Evolutionary conservation across 37 sponge, comb jelly and placozoan species (phyloP).

Genomic region (Eunapius fragilis): DNA sequence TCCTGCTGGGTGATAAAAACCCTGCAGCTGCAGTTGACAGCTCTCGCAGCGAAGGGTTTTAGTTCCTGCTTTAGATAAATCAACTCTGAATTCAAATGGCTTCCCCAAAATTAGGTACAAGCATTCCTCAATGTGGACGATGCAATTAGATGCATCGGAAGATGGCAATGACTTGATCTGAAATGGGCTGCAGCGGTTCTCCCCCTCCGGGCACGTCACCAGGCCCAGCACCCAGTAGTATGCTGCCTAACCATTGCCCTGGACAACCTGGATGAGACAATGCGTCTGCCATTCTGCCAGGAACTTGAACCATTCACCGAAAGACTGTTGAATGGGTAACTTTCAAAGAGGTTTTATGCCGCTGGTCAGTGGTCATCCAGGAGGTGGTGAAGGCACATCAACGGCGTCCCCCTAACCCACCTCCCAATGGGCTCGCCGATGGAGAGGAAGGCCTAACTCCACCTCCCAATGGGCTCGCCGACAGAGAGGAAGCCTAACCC

Average conservation of each 20-base stretch:
- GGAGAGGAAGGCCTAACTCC: neutral
- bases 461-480: neutral
- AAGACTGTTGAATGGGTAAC: neutral
- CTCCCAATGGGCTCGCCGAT: too few species aligned
- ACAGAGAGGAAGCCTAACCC: neutral
- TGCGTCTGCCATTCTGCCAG: neutral
- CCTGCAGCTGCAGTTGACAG: constrained; percentile 34
- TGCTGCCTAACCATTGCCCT: neutral
- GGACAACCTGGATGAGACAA: neutral
- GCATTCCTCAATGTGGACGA: constrained; percentile 39
- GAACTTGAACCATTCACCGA: neutral
- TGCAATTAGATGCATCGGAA: constrained; percentile 73
- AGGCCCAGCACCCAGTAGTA: too few species aligned
- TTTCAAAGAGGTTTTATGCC: neutral
- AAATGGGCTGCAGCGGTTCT: constrained; percentile 83
- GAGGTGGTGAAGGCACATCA: neutral
- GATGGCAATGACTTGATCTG: constrained; percentile 39
- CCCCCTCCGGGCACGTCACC: too few species aligned
- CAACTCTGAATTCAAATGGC: constrained; percentile 80
- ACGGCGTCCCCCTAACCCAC: neutral
- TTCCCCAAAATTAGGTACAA: constrained; percentile 48
- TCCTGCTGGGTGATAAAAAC: constrained; percentile 36
- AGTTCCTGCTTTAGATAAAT: constrained; percentile 70
- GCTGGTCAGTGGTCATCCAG: neutral
- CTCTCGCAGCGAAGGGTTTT: constrained; percentile 54